Percentiles rank a stretch among this genome's conserved stretches.
phyloP scores from a whole-genome alignment of 2,888 invertebrate species.

The Autographa gamma region DNA sequence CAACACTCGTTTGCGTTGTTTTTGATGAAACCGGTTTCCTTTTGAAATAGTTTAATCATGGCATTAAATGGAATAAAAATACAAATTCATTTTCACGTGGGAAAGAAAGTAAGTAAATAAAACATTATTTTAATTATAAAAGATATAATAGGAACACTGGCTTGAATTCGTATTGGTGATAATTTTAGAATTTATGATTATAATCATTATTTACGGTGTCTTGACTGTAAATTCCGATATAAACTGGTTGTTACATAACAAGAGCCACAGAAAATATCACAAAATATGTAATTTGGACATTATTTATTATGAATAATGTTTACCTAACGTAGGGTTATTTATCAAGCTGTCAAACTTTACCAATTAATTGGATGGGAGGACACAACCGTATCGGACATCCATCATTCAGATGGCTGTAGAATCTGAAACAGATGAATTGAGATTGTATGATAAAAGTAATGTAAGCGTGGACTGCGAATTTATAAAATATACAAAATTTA shows the following conservation, averaged over 20 bases:
- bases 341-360: conserved; percentile 53
- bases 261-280: not conserved
- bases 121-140: not conserved
- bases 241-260: not conserved
- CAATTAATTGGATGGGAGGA: conserved; percentile 44
- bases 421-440: conserved; percentile 42
- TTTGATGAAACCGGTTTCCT: not conserved
- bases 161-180: no score
- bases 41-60: not conserved
- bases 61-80: not conserved
- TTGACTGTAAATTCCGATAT: not conserved
- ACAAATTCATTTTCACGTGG: not conserved
- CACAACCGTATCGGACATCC: conserved; percentile 41
- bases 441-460: conserved; percentile 13
- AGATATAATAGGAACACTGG: not conserved
- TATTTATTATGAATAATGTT: conserved; percentile 27
- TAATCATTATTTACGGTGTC: not conserved
- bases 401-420: conserved; percentile 47
- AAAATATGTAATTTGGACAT: conserved; percentile 16
- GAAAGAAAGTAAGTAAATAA: not conserved
- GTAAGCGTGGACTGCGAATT: not conserved
- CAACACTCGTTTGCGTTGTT: not conserved
- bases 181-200: not conserved
- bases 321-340: conserved; percentile 28
- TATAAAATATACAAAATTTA: no score